These are phyloP conservation scores for Drosophila fungiperda DNA, from an alignment of 2,888 invertebrate genomes.

Conservation along the genomic window DNA sequence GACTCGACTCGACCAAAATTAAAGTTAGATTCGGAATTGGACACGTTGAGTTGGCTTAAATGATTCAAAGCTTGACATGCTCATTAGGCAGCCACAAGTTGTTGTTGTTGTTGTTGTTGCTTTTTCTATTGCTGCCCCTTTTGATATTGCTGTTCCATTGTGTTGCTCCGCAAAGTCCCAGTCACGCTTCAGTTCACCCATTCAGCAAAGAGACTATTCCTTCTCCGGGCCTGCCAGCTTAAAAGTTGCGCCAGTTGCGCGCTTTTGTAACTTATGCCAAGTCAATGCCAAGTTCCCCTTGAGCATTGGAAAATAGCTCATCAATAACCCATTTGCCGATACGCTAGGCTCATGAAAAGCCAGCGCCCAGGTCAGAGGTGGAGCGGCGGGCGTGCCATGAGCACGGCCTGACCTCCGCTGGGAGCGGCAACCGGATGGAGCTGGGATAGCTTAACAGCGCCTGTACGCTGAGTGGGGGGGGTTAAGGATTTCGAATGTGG, in stretches of 20 bases:
- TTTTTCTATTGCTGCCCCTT: slow-evolving; percentile 20
- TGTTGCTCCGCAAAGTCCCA: slow-evolving; percentile 34
- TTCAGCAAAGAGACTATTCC: slow-evolving; percentile 34
- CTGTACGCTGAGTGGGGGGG: slow-evolving; percentile 9
- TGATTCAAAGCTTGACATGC: slow-evolving; percentile 33
- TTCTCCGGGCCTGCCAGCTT: slow-evolving; percentile 7
- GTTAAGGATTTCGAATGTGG: slow-evolving; percentile 30
- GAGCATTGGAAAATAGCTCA: slow-evolving; percentile 74
- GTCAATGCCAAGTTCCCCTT: slow-evolving; percentile 51
- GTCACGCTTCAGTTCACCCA: slow-evolving; percentile 63
- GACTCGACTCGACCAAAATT: background rate
- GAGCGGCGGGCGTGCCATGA: slow-evolving; percentile 2
- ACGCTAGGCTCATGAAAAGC: slow-evolving; percentile 57
- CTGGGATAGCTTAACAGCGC: slow-evolving; percentile 34
- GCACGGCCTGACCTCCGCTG: slow-evolving; percentile 37
- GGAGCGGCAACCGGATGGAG: slow-evolving; percentile 34
- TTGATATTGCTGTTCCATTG: background rate
- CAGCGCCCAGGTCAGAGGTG: slow-evolving; percentile 6
- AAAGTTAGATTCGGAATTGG: background rate
- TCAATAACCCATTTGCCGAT: slow-evolving; percentile 77
- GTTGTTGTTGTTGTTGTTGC: slow-evolving; percentile 13
- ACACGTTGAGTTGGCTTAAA: slow-evolving; percentile 5
- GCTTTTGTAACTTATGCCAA: slow-evolving; percentile 59
- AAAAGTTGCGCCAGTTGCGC: slow-evolving; percentile 23
- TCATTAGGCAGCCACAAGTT: slow-evolving; percentile 62